These are phyloP conservation scores for Cotesia chilonis DNA, from an alignment of 1,140 invertebrate species.

Conservation along the genomic window DNA sequence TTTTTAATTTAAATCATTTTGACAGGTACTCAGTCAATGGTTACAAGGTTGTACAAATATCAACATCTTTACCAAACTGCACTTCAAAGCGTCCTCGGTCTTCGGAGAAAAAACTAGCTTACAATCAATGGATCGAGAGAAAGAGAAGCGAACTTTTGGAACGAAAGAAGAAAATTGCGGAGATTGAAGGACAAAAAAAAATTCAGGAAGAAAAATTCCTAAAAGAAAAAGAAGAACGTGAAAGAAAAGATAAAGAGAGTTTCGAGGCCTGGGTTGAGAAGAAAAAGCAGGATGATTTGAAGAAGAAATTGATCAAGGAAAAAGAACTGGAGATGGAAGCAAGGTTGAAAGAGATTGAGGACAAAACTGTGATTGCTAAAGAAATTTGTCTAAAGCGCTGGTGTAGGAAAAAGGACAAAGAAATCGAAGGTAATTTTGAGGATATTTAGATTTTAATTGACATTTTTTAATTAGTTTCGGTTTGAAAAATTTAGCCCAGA, in stretches of 20 bases:
- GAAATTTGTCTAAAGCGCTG: conserved; percentile 49
- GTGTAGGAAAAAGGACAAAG: conserved; percentile 51
- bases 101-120: conserved; percentile 33
- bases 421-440: conserved; percentile 47
- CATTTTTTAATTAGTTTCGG: too few species aligned
- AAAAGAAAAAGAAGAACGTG: conserved; percentile 46
- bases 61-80: conserved; percentile 42
- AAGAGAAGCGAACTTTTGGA: conserved; percentile 44
- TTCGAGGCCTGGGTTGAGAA: conserved; percentile 52
- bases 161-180: conserved; percentile 42
- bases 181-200: conserved; percentile 36
- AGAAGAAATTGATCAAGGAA: conserved; percentile 41
- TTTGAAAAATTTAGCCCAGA: conserved; percentile 34
- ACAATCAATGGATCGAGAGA: conserved; percentile 52
- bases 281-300: conserved; percentile 48
- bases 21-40: conserved; percentile 40
- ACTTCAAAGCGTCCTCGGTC: conserved; percentile 28
- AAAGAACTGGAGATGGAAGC: conserved; percentile 49
- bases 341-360: conserved; percentile 48
- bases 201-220: conserved; percentile 41
- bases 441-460: too few species aligned
- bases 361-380: conserved; percentile 46
- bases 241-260: conserved; percentile 47
- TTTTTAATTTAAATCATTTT: neutral
- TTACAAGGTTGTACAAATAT: conserved; percentile 43